Evolutionary conservation across 1,140 invertebrate genomes (phyloP).

Genomic region (Trissolcus basalis): DNA sequence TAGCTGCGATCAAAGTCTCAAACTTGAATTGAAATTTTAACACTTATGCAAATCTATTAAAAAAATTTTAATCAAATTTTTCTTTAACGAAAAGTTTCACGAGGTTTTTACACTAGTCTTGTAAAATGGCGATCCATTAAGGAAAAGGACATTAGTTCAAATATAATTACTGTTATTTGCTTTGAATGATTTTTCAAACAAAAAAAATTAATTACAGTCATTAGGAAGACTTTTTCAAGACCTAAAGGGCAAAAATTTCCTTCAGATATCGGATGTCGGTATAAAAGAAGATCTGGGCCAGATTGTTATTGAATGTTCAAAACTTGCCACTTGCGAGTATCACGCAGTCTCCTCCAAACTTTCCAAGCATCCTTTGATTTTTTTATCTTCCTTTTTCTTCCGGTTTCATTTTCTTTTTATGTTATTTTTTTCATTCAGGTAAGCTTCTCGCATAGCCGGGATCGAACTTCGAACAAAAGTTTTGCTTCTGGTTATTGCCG

Average conservation of each 20-base stretch:
- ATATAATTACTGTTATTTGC: too few species aligned
- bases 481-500: slow-evolving; percentile 51
- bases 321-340: slow-evolving; percentile 67
- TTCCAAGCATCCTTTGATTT: slow-evolving; percentile 56
- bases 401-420: slow-evolving; percentile 22
- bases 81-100: too few species aligned
- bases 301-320: slow-evolving; percentile 69
- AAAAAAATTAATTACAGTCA: too few species aligned
- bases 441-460: slow-evolving; percentile 53
- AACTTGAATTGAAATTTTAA: too few species aligned
- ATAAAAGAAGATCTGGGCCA: slow-evolving; percentile 48
- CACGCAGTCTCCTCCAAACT: slow-evolving; percentile 62
- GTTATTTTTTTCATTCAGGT: slow-evolving; percentile 50
- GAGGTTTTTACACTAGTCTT: too few species aligned
- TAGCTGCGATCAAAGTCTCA: too few species aligned
- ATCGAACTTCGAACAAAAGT: slow-evolving; percentile 52
- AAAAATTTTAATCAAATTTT: too few species aligned
- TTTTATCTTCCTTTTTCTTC: slow-evolving; percentile 33
- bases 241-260: slow-evolving; percentile 24
- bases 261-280: slow-evolving; percentile 43
- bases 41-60: too few species aligned
- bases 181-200: too few species aligned
- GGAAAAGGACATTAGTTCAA: too few species aligned
- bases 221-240: slow-evolving; percentile 3
- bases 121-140: too few species aligned